Conservation (phyloP, 2,797 vertebrate species). For the Centropyge bicolor region DNA sequence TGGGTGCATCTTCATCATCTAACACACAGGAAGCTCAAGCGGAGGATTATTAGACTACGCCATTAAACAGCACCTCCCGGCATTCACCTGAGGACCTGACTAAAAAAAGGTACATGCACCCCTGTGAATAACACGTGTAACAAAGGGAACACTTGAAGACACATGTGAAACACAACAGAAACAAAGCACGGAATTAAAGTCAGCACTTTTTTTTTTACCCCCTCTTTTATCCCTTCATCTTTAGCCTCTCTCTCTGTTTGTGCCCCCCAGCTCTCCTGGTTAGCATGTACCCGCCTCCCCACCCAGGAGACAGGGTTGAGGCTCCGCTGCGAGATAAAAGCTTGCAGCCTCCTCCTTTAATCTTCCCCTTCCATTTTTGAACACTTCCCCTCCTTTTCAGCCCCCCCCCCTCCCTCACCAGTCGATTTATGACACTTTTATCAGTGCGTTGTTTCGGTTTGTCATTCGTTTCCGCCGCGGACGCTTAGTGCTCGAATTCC, state of each 20-base stretch:
- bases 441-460: constrained; percentile 28
- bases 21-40: too few species aligned
- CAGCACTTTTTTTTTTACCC: constrained; percentile 53
- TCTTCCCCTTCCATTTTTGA: constrained; percentile 54
- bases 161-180: constrained; percentile 52
- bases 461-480: constrained; percentile 31
- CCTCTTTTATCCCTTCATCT: constrained; percentile 48
- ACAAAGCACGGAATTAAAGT: constrained; percentile 61
- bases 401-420: not conserved
- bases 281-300: constrained; percentile 38
- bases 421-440: constrained; percentile 33
- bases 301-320: constrained; percentile 31
- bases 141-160: constrained; percentile 17
- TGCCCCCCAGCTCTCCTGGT: constrained; percentile 54
- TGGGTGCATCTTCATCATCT: too few species aligned
- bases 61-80: too few species aligned
- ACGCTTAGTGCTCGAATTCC: constrained; percentile 34
- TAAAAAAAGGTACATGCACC: too few species aligned
- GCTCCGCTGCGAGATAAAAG: constrained; percentile 66
- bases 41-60: too few species aligned
- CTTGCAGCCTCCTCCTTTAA: constrained; percentile 61
- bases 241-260: constrained; percentile 20
- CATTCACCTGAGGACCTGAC: too few species aligned
- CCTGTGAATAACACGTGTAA: not conserved
- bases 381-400: constrained; percentile 30